Conservation (phyloP, 1,140 invertebrate genomes). For the Bombus confusus region DNA sequence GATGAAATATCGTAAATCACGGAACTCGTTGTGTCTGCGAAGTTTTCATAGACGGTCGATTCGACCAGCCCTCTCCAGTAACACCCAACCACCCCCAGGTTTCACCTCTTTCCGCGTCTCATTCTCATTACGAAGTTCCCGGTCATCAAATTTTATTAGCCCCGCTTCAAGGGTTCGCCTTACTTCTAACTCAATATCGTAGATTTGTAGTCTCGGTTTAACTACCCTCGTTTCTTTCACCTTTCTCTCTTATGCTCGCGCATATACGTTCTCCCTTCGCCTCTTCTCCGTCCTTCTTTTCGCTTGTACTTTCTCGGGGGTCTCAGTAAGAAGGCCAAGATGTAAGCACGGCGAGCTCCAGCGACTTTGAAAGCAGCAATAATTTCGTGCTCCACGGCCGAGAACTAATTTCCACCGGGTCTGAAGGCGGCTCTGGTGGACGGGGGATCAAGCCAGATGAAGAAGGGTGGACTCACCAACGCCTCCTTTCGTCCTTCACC, state of each 20-base stretch:
- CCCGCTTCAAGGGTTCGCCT: constrained; percentile 73
- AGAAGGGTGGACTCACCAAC: constrained; percentile 36
- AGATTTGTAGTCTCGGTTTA: constrained; percentile 73
- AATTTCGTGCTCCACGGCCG: constrained; percentile 69
- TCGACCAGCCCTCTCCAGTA: neutral
- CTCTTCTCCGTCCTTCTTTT: no score
- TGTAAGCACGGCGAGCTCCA: constrained; percentile 56
- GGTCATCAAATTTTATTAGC: constrained; percentile 81
- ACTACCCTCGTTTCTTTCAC: constrained; percentile 57
- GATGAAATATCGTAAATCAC: constrained; percentile 73
- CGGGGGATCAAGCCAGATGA: constrained; percentile 42
- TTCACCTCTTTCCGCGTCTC: constrained; percentile 60
- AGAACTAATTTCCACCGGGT: constrained; percentile 72
- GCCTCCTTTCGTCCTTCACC: neutral
- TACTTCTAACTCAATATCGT: constrained; percentile 79
- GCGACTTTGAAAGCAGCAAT: constrained; percentile 73
- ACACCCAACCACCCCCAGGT: neutral
- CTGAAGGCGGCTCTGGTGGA: constrained; percentile 23
- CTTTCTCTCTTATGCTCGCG: constrained; percentile 27
- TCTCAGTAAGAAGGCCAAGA: constrained; percentile 27
- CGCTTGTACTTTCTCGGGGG: constrained; percentile 49
- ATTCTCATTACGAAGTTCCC: constrained; percentile 79
- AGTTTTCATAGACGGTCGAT: constrained; percentile 76
- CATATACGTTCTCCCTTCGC: constrained; percentile 36
- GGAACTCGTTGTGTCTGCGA: constrained; percentile 74